Conservation (phyloP, 35 echinoderm and acorn worm species). For the Heliocidaris tuberculata region DNA sequence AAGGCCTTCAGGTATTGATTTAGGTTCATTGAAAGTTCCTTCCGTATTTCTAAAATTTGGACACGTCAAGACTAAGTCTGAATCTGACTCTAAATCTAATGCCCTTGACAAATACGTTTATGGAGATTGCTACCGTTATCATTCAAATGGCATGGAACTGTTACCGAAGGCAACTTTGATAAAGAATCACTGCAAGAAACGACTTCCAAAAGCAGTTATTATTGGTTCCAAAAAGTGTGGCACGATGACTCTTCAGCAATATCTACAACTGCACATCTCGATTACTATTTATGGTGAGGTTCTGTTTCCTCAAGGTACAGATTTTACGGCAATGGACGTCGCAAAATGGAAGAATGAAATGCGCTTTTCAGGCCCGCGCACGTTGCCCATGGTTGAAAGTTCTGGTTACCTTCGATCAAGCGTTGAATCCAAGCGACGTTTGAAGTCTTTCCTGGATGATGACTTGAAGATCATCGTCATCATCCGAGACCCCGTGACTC, state of each 20-base stretch:
- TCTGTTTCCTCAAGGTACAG: background rate
- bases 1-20: too few relatives aligned
- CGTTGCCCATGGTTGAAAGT: background rate
- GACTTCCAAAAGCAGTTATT: conserved; percentile 49
- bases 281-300: background rate
- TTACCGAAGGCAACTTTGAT: background rate
- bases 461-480: background rate
- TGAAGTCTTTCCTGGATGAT: background rate
- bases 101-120: too few relatives aligned
- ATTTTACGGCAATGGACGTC: background rate
- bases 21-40: too few relatives aligned
- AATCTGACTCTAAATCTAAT: too few relatives aligned
- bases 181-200: conserved; percentile 24
- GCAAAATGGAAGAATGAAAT: background rate
- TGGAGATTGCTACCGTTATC: too few relatives aligned
- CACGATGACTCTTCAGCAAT: conserved; percentile 23
- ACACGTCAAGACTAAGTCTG: too few relatives aligned
- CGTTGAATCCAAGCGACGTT: background rate
- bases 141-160: too few relatives aligned
- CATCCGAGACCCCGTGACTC: background rate
- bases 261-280: conserved; percentile 16
- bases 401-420: too few relatives aligned
- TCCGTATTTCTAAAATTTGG: too few relatives aligned
- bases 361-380: background rate
- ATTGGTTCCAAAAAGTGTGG: conserved; percentile 50